Evolutionary conservation across 2,888 invertebrate genomes (phyloP), one percentile per base, ranked within the genome.

Genomic region (Leuctra nigra): DNA sequence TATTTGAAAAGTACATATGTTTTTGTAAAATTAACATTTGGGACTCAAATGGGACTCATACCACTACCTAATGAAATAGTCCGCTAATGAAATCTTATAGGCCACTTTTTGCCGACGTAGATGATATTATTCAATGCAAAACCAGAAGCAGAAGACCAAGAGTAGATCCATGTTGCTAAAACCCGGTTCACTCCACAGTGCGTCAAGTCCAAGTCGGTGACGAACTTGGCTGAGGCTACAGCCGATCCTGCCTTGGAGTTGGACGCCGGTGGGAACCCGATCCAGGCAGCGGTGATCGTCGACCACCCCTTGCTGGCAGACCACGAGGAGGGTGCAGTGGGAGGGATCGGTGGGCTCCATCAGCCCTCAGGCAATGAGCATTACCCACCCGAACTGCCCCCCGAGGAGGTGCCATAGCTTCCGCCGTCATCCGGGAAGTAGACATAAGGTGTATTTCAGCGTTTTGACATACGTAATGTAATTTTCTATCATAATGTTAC

Each of bases 151-250:
- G n/a, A n/a, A n/a, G n/a, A n/a, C n/a, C n/a, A n/a, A n/a, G n/a
- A n/a, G n/a, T n/a, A n/a, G n/a, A n/a, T n/a, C n/a, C n/a, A n/a
- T n/a, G n/a, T n/a, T n/a, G n/a, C n/a, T n/a, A n/a, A n/a, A n/a
- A n/a, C n/a, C n/a, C n/a, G n/a, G n/a, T n/a, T n/a, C n/a, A n/a
- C n/a, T n/a, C n/a, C n/a, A 61, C 93, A 98, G 75, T 98, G 97
- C 70, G 95, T 98, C 55, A 97, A 96, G 73, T 95, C 94, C 2
- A 97, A 98, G 70, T 95, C 95, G 0, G 95, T 97, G 24, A 97
- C 96, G 9, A 97, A 98, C 74, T 75, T 98, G 61, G 94, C 95
- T 0, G 95, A 95, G 67, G 95, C 94, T 0, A 91, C 93, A 0
- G 94, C 94, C 0, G 95, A 95, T 72, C 92, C 92, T 0, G 87